phyloP scores from a whole-genome alignment of 2,113 vertebrate species.

The Lagenorhynchus albirostris region DNA sequence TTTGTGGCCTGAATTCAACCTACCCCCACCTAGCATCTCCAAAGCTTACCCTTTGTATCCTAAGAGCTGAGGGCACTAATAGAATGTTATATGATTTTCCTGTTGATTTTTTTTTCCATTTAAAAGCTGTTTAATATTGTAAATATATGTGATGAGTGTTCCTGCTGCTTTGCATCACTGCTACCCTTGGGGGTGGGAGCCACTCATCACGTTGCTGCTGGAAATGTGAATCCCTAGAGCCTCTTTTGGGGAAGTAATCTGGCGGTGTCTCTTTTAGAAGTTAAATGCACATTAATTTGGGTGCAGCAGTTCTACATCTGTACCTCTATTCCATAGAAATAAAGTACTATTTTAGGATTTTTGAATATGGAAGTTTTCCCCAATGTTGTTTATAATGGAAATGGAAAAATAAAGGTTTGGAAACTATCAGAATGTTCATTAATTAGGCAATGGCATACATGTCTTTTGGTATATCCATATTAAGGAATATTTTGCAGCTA shows the following conservation, averaged over 20 bases:
- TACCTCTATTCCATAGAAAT: not conserved
- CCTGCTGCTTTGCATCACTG: not conserved
- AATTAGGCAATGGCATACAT: not conserved
- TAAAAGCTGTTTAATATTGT: not conserved
- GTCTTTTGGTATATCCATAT: not conserved
- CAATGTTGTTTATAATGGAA: not conserved
- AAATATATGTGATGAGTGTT: no score
- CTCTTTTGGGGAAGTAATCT: not conserved
- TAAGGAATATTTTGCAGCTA: not conserved
- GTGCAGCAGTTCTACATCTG: not conserved
- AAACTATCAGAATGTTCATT: not conserved
- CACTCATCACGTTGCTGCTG: not conserved
- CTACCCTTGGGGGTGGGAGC: not conserved
- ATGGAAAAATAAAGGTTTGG: not conserved
- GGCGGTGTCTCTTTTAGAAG: not conserved
- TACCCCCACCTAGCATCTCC: not conserved
- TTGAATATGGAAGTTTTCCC: not conserved
- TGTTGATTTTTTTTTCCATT: not conserved
- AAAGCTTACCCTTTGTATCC: not conserved
- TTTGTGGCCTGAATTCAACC: rapidly evolving
- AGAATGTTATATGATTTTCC: no score
- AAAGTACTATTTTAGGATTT: not conserved
- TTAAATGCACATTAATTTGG: not conserved
- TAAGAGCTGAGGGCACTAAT: no score
- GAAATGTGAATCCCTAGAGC: not conserved